Base-by-base conservation (phyloP, 2,888 invertebrate genomes). In the Allophyes oxyacanthae region DNA sequence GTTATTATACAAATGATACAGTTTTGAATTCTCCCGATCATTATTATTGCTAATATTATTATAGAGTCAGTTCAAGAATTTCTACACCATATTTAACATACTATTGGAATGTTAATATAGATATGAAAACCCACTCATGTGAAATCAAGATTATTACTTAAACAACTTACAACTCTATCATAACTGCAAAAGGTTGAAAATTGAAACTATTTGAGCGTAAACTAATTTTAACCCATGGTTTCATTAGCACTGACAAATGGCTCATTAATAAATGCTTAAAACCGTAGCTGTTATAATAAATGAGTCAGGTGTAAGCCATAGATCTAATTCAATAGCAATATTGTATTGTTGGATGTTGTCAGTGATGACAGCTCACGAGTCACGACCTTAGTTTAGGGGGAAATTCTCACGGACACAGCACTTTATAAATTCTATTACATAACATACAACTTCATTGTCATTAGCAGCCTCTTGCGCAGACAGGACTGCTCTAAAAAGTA, bases 211-310 rank as follows among this genome's bases (percentile, higher is more conserved):
- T 10, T 26, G 26, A 37, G 14, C 15, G 32, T 52, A 30, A 55
- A 57, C 52, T 57, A 65, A 62, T 61, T 67, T 62, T 60, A 71
- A 42, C 40, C 36, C 15, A 48, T 36, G 34, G 53, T 61, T 72
- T 76, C 79, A 70, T 76, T 69, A 71, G 65, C 45, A 36, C 62
- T 72, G 76, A 78, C 71, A 75, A 76, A 76, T 75, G 66, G 62
- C 59, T 71, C 74, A 68, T 72, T 75, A 74, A 75, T 75, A 70
- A 58, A 64, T 61, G 65, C 62, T 68, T 59, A 69, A 75, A 76
- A 70, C 70, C 48, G 59, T 63, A 59, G 65, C 65, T 58, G 72
- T 73, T 75, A 72, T 78, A 69, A 77, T 70, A 72, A 69, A 75
- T 72, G 71, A 56, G 62, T 68, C 65, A 62, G 67, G 63, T 73